Evolutionary conservation across 2,113 vertebrate species (phyloP).

Genomic region (Leptocoma aspasia): DNA sequence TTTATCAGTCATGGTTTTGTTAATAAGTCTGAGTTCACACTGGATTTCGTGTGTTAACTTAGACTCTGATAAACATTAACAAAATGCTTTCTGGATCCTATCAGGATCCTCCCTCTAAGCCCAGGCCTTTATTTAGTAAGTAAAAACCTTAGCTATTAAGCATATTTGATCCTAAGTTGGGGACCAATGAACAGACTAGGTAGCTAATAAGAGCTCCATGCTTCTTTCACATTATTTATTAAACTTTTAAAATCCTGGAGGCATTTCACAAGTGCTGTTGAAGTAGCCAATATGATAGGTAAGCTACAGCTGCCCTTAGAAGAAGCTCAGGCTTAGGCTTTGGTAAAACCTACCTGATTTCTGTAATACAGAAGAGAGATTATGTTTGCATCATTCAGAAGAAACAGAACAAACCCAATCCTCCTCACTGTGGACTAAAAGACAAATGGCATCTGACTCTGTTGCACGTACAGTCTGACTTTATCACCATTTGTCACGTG

Average conservation of each 20-base stretch:
- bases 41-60: not conserved
- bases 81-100: not conserved
- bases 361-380: not conserved
- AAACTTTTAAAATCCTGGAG: not conserved
- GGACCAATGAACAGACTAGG: not conserved
- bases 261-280: not conserved
- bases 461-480: rapidly evolving
- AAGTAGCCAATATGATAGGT: not conserved
- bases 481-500: not conserved
- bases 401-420: not conserved
- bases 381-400: not conserved
- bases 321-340: not conserved
- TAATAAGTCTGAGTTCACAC: not conserved
- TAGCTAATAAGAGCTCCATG: not conserved
- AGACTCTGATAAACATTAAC: not conserved
- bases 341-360: not conserved
- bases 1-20: not conserved
- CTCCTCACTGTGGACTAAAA: rapidly evolving
- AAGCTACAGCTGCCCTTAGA: not conserved
- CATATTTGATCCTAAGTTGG: not conserved
- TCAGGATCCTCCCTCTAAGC: not conserved
- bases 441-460: not conserved
- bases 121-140: not conserved
- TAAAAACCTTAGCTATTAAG: not conserved
- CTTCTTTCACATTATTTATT: not conserved